Evolutionary conservation across 1,140 invertebrate genomes (phyloP).

Genomic region (Ceratosolen fusciceps): DNA sequence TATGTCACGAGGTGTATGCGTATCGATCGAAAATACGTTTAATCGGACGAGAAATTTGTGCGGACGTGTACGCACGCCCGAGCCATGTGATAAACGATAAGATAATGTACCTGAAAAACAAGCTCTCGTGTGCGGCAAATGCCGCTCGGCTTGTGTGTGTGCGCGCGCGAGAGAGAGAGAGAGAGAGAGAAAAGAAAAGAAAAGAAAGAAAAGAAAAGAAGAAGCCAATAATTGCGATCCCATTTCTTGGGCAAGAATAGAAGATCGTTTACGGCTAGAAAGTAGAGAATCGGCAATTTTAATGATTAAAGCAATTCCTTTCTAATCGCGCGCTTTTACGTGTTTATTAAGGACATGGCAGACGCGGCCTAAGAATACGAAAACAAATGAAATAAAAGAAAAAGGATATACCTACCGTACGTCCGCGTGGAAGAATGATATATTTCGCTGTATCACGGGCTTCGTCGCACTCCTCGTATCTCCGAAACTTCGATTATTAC

Average conservation of each 20-base stretch:
- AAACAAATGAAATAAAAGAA: no score
- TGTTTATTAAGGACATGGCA: not conserved
- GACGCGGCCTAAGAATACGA: not conserved
- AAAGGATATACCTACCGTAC: no score
- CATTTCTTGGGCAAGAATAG: no score
- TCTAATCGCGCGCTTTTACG: not conserved
- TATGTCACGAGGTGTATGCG: not conserved
- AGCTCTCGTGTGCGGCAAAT: constrained; percentile 50
- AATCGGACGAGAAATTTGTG: constrained; percentile 53
- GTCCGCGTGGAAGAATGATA: not conserved
- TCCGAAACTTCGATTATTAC: no score
- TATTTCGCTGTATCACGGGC: not conserved
- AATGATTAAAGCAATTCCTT: not conserved
- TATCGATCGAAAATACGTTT: constrained; percentile 45
- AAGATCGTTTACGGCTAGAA: not conserved
- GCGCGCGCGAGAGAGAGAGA: no score
- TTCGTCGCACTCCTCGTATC: not conserved
- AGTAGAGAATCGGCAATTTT: not conserved
- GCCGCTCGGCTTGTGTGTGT: not conserved
- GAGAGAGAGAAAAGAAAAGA: not conserved
- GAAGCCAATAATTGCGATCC: not conserved
- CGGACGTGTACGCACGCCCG: constrained; percentile 22
- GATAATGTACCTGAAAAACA: constrained; percentile 63
- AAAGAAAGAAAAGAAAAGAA: constrained; percentile 12
- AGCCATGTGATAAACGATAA: constrained; percentile 60